Base-by-base conservation (phyloP, 1,140 invertebrate genomes). In the Hyles vespertilio region DNA sequence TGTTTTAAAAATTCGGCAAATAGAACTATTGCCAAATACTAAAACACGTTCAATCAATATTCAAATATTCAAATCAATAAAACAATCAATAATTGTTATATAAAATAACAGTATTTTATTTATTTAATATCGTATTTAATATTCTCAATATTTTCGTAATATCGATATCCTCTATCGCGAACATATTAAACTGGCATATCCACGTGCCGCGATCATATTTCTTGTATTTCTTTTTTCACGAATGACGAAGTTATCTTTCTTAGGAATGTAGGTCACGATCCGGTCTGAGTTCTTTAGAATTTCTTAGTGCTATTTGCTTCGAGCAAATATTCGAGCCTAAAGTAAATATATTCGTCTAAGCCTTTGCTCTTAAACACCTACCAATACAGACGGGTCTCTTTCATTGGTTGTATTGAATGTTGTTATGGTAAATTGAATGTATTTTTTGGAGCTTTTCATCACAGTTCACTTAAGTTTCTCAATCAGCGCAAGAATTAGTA, bases 161-260 rank as follows among this genome's bases (percentile, higher is more conserved):
- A 22, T 22, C 22, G 22, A 22, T 22, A 22, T 22, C 22, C 22
- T 40, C 46, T 47, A n/a, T 12, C 46, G 12, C 4, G 32, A 32
- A 51, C 11, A 12, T 32, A 34, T n/a, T 22, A 34, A 10, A 12
- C n/a, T 3, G 34, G 50, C 22, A 47, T n/a, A n/a, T 5, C 4
- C 36, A 47, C 51, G 11, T 53, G 11, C 33, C 7, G 5, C 33
- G 6, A 53, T 3, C n/a, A 3, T 53, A 36, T 34, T 53, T 11
- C 3, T 4, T n/a, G n/a, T n/a, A 36, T 34, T 53, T 53, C 36
- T 53, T 53, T 53, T 43, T 47, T 6, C 46, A 47, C 46, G 22
- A 22, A 22, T 47, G 4, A 5, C 10, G 12, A 47, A 8, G 12
- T 47, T 47, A 47, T 47, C 10, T 47, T n/a, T 47, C 10, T 47